Conservation (phyloP, 2,888 invertebrate genomes). For the Noctua janthina region DNA sequence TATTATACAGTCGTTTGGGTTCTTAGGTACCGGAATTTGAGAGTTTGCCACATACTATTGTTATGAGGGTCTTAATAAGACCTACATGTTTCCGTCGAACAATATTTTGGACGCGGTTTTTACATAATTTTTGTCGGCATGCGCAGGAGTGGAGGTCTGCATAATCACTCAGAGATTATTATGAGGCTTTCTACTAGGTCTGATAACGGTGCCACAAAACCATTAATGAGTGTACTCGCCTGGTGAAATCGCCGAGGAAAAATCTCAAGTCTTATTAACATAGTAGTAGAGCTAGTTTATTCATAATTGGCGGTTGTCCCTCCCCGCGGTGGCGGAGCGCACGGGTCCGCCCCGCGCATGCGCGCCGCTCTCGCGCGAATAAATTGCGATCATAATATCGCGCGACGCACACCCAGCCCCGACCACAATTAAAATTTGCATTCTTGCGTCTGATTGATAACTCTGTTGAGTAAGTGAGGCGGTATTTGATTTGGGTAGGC, state of each 20-base stretch:
- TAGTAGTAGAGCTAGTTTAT: conserved; percentile 89
- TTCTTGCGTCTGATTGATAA: conserved; percentile 88
- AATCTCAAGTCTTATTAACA: conserved; percentile 88
- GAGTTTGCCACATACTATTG: conserved; percentile 28
- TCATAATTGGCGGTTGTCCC: conserved; percentile 88
- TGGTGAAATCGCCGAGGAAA: conserved; percentile 88
- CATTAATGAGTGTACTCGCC: conserved; percentile 85
- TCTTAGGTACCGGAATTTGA: conserved; percentile 15
- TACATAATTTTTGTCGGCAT: conserved; percentile 31
- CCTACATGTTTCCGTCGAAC: not conserved
- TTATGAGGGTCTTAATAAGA: conserved; percentile 21
- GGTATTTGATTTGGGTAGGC: conserved; percentile 79
- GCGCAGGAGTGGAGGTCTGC: conserved; percentile 55
- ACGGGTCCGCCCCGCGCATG: conserved; percentile 77
- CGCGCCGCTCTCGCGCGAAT: conserved; percentile 77
- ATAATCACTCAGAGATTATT: conserved; percentile 69
- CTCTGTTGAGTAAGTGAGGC: conserved; percentile 83
- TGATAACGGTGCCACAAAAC: conserved; percentile 86
- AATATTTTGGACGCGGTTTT: conserved; percentile 1
- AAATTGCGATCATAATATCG: conserved; percentile 85
- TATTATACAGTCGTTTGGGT: conserved; percentile 26
- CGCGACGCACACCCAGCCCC: conserved; percentile 79
- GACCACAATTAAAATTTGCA: conserved; percentile 88
- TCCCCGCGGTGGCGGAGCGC: conserved; percentile 76
- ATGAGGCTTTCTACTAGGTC: conserved; percentile 81